Evolutionary conservation across 2,888 invertebrate species (phyloP), one percentile per base, ranked within the genome.

Genomic region (Thymelicus sylvestris): DNA sequence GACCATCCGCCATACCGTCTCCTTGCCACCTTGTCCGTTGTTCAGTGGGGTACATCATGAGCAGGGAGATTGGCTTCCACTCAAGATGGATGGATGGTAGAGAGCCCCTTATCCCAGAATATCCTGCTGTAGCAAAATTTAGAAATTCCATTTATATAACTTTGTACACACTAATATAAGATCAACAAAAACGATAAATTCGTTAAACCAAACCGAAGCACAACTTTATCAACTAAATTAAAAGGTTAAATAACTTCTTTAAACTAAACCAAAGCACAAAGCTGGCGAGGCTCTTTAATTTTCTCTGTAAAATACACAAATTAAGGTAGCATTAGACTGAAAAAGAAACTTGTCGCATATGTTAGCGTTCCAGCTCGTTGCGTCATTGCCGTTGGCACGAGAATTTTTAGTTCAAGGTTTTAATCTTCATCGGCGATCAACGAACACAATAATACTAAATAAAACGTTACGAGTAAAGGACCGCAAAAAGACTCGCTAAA

Each of bases 291-390:
- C 6, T 57, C 13, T 24, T 50, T n/a, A 41, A 38, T 60, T 59
- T 75, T 76, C 78, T 79, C 78, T 77, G 74, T 75, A 65, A 66
- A 75, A 74, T 78, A 79, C 31, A 44, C 38, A 39, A 65, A 62
- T 62, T 57, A 70, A 48, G 10, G 47, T 48, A 68, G 65, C 61
- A 63, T 71, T 65, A 44, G 61, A 52, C 19, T 15, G 57, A 72
- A 47, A 74, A 73, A 59, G 67, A 72, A 73, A 65, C 73, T 75
- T 70, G 70, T 48, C 70, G 73, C 67, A 70, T 72, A 67, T n/a
- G 68, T 71, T 69, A 67, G 68, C 67, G 68, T 72, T 77, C 72
- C 66, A 76, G 64, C 67, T 74, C 71, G 67, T 72, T 74, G 67
- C 73, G 66, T 72, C 75, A 75, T 68, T 68, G 69, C 67, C 62